Evolutionary conservation across 2,797 vertebrate genomes (phyloP), one percentile per base, ranked within the genome.

Genomic region (Glossophaga mutica): DNA sequence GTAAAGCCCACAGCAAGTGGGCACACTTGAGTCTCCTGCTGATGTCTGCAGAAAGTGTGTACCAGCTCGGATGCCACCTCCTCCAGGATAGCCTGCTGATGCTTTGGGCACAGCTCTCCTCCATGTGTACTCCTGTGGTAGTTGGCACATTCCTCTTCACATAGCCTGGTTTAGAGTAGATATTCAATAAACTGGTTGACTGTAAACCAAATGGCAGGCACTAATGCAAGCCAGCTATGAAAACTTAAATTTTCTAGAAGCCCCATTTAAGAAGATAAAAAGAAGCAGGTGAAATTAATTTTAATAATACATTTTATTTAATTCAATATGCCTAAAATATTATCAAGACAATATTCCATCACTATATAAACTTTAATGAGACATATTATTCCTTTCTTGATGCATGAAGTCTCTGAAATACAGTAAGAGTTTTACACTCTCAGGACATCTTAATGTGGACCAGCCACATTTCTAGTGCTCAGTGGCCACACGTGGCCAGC

Each of bases 261-360:
- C 48, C 65, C 71, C 14, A 73, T 83, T 93, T 87, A 15, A 88
- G 87, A 95, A 93, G 34, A 62, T n/a, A 88, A 84, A 77, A 81
- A 74, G 24, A 70, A 87, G 74, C 5, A 70, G 29, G 22, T n/a
- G 2, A 90, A 67, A 76, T 76, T 90, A 67, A 84, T 48, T 84
- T 79, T 26, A 44, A 55, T 32, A 57, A 93, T 78, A 26, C 26
- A 92, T 84, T 67, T 92, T 83, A 78, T 19, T 48, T 91, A 84
- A 85, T 16, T 9, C 3, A 59, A 32, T 10, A 39, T 29, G 52
- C 12, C 48, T 59, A 9, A 82, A 73, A 71, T 94, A 83, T 52
- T 34, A 82, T 57, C 62, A 91, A 73, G 62, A 59, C 37, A 57
- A 46, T 68, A 79, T 68, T 26, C 73, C 74, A 74, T 52, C 77